Conservation (phyloP, 2,113 vertebrate species). For the Empidonax traillii region DNA sequence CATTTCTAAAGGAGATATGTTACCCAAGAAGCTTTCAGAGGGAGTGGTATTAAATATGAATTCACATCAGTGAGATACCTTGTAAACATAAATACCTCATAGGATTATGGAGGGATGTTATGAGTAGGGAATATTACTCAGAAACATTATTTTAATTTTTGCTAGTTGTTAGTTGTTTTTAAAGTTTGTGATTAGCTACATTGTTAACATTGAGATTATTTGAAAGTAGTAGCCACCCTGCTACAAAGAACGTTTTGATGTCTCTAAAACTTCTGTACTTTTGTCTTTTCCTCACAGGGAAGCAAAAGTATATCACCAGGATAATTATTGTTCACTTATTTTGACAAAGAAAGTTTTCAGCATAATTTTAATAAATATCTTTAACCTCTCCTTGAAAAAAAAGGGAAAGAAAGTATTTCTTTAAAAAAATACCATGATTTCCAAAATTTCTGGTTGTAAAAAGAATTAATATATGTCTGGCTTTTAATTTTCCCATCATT, state of each 20-base stretch:
- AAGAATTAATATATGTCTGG: not conserved
- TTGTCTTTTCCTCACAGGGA: not conserved
- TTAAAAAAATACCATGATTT: not conserved
- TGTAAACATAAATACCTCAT: not conserved
- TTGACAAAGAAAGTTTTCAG: not conserved
- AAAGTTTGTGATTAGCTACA: not conserved
- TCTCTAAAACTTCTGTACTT: not conserved
- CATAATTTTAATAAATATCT: not conserved
- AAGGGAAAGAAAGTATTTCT: not conserved
- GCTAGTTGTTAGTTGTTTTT: not conserved
- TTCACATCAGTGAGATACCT: not conserved
- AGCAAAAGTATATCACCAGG: not conserved
- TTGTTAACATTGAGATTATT: not conserved
- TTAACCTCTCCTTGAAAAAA: not conserved
- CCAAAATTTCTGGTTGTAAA: not conserved
- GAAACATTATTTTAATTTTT: not conserved
- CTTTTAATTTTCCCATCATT: not conserved
- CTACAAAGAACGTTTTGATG: not conserved
- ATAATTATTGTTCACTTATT: not conserved
- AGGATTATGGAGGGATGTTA: not conserved
- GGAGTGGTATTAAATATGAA: not conserved
- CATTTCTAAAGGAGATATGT: not conserved
- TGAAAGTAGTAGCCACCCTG: not conserved
- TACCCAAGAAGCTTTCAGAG: not conserved
- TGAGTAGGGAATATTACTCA: not conserved